These are phyloP conservation scores for Psilopogon haemacephalus DNA, from an alignment of 2,113 vertebrate genomes.

Conservation along the genomic window DNA sequence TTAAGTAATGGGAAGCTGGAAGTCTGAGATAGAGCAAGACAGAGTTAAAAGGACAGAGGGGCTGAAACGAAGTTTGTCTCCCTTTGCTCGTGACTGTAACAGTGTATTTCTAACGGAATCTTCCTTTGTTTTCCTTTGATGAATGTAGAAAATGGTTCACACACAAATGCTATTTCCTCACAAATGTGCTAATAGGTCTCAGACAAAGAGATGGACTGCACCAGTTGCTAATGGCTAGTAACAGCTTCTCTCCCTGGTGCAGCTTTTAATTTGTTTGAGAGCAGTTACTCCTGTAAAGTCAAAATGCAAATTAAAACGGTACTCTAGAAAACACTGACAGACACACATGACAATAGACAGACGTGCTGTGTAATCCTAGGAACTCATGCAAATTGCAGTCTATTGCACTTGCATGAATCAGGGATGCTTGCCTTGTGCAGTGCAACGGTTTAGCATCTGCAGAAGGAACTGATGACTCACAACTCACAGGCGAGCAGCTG, in stretches of 20 bases:
- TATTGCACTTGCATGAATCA: not conserved
- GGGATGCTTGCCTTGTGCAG: not conserved
- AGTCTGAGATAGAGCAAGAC: slow-evolving; percentile 2
- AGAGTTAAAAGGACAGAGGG: slow-evolving; percentile 19
- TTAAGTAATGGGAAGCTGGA: slow-evolving; percentile 27
- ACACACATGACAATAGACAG: not conserved
- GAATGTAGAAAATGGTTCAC: not conserved
- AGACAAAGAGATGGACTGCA: not conserved
- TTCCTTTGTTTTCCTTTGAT: slow-evolving; percentile 15
- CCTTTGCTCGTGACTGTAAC: not conserved
- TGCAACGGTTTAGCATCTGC: not conserved
- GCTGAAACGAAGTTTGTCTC: not conserved
- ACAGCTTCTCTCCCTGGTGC: not conserved
- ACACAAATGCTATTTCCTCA: slow-evolving; percentile 7
- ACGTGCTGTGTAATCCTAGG: not conserved
- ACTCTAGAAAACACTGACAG: not conserved
- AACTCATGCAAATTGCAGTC: not conserved
- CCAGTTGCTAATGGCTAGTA: not conserved
- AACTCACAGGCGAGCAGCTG: not conserved
- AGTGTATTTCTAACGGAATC: not conserved
- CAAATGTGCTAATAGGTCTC: not conserved
- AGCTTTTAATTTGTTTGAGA: not conserved
- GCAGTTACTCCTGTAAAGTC: not conserved
- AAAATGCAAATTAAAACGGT: not conserved
- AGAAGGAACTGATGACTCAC: not conserved